Conservation (phyloP, 2,113 vertebrate species). For the Holacanthus passer region DNA sequence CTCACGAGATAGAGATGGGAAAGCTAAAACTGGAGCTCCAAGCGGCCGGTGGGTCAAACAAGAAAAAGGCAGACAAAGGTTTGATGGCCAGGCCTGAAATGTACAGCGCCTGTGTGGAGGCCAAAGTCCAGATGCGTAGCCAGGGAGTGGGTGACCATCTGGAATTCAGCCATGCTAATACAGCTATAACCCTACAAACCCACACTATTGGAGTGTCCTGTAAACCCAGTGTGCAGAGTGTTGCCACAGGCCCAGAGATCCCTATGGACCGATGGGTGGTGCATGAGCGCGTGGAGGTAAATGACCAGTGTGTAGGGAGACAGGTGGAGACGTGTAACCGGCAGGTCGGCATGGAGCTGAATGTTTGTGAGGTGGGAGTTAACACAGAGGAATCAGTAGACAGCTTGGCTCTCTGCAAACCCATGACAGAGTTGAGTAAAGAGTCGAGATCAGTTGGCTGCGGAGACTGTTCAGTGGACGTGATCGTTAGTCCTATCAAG, state of each 20-base stretch:
- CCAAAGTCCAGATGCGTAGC: conserved; percentile 84
- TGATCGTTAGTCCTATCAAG: conserved; percentile 80
- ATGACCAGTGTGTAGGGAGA: conserved; percentile 82
- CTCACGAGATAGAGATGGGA: conserved; percentile 95
- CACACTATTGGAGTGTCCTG: conserved; percentile 84
- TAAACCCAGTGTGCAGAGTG: conserved; percentile 69
- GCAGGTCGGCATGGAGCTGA: conserved; percentile 82
- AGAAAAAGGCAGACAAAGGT: conserved; percentile 92
- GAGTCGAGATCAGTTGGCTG: conserved; percentile 87
- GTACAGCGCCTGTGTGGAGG: conserved; percentile 88
- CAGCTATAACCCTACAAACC: conserved; percentile 77
- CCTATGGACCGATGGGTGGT: conserved; percentile 90
- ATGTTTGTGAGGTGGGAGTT: conserved; percentile 83
- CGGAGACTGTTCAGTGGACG: conserved; percentile 89
- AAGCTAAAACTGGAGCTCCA: conserved; percentile 96
- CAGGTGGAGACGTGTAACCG: conserved; percentile 75
- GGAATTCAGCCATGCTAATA: conserved; percentile 73
- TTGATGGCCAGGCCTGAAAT: conserved; percentile 85
- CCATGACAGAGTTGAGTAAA: conserved; percentile 31
- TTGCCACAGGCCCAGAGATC: conserved; percentile 84
- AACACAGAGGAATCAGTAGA: conserved; percentile 86
- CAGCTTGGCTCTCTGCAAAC: conserved; percentile 49
- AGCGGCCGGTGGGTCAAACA: conserved; percentile 86
- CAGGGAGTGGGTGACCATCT: conserved; percentile 88
- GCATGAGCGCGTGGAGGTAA: conserved; percentile 82